Percentiles rank a stretch among this genome's conserved stretches.
phyloP scores from a whole-genome alignment of 2,113 vertebrate species.

The Sciurus niger region DNA sequence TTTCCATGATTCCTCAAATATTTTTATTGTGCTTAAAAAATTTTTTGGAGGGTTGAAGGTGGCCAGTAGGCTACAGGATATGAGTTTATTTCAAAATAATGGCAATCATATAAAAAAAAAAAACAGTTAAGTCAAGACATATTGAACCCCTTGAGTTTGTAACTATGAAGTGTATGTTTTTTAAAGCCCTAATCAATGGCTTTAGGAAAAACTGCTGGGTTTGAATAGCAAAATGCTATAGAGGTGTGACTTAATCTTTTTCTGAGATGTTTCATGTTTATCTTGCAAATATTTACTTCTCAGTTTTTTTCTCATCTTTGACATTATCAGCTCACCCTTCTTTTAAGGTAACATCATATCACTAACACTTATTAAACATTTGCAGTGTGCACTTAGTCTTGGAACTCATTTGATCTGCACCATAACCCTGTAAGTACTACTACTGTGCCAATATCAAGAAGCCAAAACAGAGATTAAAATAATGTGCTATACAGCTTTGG shows the following conservation, averaged over 20 bases:
- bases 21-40: background rate
- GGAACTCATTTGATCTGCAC: background rate
- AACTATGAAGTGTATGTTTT: background rate
- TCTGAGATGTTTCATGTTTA: background rate
- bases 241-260: background rate
- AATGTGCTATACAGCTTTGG: background rate
- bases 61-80: background rate
- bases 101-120: background rate
- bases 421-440: background rate
- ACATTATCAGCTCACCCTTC: background rate
- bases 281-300: background rate
- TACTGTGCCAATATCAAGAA: background rate
- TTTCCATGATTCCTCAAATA: background rate
- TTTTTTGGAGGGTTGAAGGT: background rate
- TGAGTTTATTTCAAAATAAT: conserved; percentile 24
- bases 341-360: background rate
- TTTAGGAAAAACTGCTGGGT: background rate
- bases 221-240: background rate
- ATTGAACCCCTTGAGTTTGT: background rate
- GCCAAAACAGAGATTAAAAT: background rate
- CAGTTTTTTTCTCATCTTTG: too few species aligned
- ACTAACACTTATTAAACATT: background rate
- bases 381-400: background rate
- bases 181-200: background rate
- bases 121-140: background rate